phyloP scores from a whole-genome alignment of 1,140 invertebrate species.

The Drosophila jambulina region DNA sequence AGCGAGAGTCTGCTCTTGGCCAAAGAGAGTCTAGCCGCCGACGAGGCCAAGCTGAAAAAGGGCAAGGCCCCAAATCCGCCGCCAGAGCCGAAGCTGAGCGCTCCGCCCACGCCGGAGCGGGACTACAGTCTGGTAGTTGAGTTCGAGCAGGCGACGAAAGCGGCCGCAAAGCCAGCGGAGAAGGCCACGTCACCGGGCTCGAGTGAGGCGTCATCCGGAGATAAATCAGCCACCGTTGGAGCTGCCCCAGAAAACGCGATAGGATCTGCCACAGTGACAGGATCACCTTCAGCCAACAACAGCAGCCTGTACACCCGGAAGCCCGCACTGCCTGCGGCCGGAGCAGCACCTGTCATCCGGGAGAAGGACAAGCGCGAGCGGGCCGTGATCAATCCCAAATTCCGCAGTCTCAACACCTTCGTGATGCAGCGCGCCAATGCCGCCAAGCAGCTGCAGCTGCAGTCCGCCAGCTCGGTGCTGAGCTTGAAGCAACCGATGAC shows the following conservation, averaged over 20 bases:
- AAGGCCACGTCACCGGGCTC: conserved; percentile 26
- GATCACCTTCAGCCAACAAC: conserved; percentile 78
- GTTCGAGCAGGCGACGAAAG: conserved; percentile 66
- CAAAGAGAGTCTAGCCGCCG: conserved; percentile 52
- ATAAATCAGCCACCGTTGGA: background rate
- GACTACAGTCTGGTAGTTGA: conserved; percentile 80
- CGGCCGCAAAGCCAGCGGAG: conserved; percentile 42
- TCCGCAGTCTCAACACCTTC: conserved; percentile 85
- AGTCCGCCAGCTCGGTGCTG: conserved; percentile 70
- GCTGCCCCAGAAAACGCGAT: background rate
- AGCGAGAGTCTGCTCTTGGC: conserved; percentile 62
- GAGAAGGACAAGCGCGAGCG: conserved; percentile 91
- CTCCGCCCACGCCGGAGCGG: conserved; percentile 80
- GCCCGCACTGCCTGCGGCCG: conserved; percentile 85
- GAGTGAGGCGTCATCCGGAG: conserved; percentile 22
- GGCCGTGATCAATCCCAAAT: conserved; percentile 89
- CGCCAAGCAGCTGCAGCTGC: conserved; percentile 74
- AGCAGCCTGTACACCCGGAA: conserved; percentile 86
- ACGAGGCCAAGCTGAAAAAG: conserved; percentile 85
- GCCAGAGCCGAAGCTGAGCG: conserved; percentile 71
- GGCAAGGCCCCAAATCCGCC: conserved; percentile 87
- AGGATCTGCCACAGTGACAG: conserved; percentile 1
- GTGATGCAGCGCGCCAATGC: conserved; percentile 79
- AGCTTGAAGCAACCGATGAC: conserved; percentile 80
- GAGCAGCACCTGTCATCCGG: conserved; percentile 89